These are phyloP conservation scores for Lutjanus campechanus DNA, from an alignment of 2,797 vertebrate species.

Conservation along the genomic window DNA sequence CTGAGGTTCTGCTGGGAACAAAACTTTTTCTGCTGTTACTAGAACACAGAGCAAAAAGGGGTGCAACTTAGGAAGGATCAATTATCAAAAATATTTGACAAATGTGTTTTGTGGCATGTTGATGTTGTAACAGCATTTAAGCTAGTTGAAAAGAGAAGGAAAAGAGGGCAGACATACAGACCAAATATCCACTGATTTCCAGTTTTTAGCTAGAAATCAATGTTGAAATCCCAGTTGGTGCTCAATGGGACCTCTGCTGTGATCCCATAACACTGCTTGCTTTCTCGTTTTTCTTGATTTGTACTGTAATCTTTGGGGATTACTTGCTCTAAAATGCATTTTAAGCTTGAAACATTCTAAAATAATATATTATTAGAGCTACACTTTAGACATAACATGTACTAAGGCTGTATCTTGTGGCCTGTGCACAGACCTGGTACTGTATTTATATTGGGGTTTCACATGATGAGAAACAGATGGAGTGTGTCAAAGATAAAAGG, in stretches of 20 bases:
- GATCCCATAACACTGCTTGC: slow-evolving; percentile 2
- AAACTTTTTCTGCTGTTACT: too few species aligned
- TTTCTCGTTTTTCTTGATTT: slow-evolving; percentile 41
- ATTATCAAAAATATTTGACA: too few species aligned
- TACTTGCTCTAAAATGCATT: slow-evolving; percentile 34
- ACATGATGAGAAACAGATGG: slow-evolving; percentile 81
- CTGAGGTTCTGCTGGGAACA: too few species aligned
- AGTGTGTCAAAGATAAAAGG: slow-evolving; percentile 83
- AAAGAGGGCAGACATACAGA: too few species aligned
- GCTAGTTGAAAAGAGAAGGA: too few species aligned
- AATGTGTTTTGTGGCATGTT: too few species aligned
- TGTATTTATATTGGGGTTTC: slow-evolving; percentile 79
- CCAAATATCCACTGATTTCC: too few species aligned
- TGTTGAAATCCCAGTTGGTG: too few species aligned
- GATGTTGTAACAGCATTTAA: too few species aligned
- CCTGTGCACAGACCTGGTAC: slow-evolving; percentile 65
- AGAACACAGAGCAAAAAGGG: too few species aligned
- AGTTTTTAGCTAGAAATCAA: too few species aligned
- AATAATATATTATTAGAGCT: slow-evolving; percentile 39
- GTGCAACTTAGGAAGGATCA: too few species aligned
- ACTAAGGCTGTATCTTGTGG: slow-evolving; percentile 30
- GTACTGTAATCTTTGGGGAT: slow-evolving; percentile 17
- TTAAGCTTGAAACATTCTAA: slow-evolving; percentile 30
- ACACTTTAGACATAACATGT: slow-evolving; percentile 38
- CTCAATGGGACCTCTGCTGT: slow-evolving; percentile 7